Percentiles rank a stretch among this genome's conserved stretches.
Conservation (phyloP, 1,140 invertebrate species). For the Drosophila lini region DNA sequence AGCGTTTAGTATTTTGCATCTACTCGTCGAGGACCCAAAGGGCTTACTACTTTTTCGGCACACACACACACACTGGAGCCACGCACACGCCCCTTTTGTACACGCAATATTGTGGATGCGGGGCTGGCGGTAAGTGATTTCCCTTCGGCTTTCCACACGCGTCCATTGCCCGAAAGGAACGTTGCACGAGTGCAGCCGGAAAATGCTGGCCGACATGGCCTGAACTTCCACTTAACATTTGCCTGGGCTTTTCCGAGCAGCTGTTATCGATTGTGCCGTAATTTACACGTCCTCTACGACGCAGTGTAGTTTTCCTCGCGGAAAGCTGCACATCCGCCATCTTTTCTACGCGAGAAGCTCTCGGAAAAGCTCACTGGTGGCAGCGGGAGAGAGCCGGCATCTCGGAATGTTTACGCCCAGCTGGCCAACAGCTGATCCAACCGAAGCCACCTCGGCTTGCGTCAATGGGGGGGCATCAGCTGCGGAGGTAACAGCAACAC, state of each 20-base stretch:
- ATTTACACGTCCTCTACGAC: constrained; percentile 20
- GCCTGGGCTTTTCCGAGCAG: constrained; percentile 18
- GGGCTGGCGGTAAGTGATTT: constrained; percentile 32
- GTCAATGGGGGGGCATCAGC: constrained; percentile 10
- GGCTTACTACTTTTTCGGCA: constrained; percentile 22
- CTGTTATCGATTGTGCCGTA: constrained; percentile 12
- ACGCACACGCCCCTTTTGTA: constrained; percentile 55
- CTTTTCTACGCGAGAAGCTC: constrained; percentile 30
- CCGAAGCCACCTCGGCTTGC: constrained; percentile 16
- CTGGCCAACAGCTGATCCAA: constrained; percentile 54
- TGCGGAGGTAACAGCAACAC: not conserved
- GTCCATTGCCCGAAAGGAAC: constrained; percentile 69
- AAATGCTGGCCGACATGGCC: constrained; percentile 39
- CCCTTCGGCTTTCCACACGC: constrained; percentile 34
- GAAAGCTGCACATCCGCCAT: constrained; percentile 17
- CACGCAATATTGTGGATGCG: constrained; percentile 34
- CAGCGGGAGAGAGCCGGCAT: constrained; percentile 46
- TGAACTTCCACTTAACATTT: constrained; percentile 31
- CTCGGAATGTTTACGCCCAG: constrained; percentile 61
- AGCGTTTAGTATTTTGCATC: constrained; percentile 23
- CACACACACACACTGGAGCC: constrained; percentile 23
- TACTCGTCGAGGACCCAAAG: constrained; percentile 19
- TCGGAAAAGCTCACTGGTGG: not conserved
- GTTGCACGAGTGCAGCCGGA: constrained; percentile 73
- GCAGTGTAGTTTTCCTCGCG: constrained; percentile 11